Evolutionary conservation across 2,797 vertebrate species (phyloP).

Genomic region (Neostethus bicornis): DNA sequence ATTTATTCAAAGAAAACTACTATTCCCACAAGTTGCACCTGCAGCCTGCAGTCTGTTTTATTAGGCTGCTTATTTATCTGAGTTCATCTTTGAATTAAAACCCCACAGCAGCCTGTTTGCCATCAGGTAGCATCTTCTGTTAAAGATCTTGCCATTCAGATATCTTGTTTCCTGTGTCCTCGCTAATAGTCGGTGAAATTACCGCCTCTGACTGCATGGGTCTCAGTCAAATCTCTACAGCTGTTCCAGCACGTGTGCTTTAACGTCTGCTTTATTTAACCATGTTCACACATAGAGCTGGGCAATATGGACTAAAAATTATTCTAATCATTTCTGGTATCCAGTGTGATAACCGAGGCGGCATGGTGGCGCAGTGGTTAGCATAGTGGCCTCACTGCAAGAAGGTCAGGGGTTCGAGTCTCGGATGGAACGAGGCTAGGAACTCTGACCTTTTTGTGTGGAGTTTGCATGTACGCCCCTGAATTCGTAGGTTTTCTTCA

Average conservation of each 20-base stretch:
- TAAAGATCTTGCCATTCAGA: slow-evolving; percentile 14
- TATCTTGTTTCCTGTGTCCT: background rate
- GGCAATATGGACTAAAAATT: too few relatives aligned
- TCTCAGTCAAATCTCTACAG: slow-evolving; percentile 7
- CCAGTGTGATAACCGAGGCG: too few relatives aligned
- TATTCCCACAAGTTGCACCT: slow-evolving; percentile 5
- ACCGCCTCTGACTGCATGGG: slow-evolving; percentile 1
- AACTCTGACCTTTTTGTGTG: too few relatives aligned
- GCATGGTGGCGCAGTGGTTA: too few relatives aligned
- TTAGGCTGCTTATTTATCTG: slow-evolving; percentile 8
- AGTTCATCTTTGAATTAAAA: slow-evolving; percentile 11
- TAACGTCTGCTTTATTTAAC: background rate
- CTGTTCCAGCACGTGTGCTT: background rate
- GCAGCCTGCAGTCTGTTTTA: slow-evolving; percentile 15
- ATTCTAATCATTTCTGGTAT: too few relatives aligned
- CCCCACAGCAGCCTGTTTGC: background rate
- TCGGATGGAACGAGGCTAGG: too few relatives aligned
- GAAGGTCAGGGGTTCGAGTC: too few relatives aligned
- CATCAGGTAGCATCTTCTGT: slow-evolving; percentile 5
- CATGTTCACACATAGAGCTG: background rate
- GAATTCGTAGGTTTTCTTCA: too few relatives aligned
- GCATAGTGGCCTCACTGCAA: too few relatives aligned
- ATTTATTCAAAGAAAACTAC: slow-evolving; percentile 24
- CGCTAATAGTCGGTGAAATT: slow-evolving; percentile 1
- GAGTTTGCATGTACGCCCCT: too few relatives aligned